Evolutionary conservation across 1,140 invertebrate genomes (phyloP).

Genomic region (Ceratitis capitata): DNA sequence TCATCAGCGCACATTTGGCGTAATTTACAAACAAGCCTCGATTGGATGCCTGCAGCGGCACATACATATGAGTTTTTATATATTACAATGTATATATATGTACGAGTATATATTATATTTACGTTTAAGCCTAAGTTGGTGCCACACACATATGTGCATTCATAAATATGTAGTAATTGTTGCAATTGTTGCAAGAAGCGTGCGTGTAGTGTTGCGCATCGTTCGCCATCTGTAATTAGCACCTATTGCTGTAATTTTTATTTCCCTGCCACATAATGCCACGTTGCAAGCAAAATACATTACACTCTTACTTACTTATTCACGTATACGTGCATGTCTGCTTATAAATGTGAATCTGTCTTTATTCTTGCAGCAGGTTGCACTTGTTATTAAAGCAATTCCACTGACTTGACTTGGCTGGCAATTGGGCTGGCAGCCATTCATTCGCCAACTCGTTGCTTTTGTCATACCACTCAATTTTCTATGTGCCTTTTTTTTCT

Average conservation of each 20-base stretch:
- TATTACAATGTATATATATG: background rate
- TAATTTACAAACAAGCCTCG: slow-evolving; percentile 23
- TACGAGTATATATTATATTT: no score
- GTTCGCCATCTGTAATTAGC: slow-evolving; percentile 33
- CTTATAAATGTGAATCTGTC: background rate
- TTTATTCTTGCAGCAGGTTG: background rate
- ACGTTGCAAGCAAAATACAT: background rate
- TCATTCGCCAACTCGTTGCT: background rate
- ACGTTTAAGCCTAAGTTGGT: background rate
- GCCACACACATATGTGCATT: background rate
- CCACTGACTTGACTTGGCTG: background rate
- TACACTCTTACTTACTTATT: no score
- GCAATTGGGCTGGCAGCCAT: background rate
- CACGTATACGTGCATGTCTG: no score
- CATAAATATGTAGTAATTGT: background rate
- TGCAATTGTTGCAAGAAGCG: background rate
- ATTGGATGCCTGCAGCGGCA: background rate
- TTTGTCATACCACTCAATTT: background rate
- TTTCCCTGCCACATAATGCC: slow-evolving; percentile 10
- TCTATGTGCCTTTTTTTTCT: background rate
- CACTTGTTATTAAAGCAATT: slow-evolving; percentile 31
- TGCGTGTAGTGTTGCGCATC: background rate
- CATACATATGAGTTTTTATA: background rate
- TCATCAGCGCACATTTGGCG: slow-evolving; percentile 35
- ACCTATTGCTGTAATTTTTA: slow-evolving; percentile 38